Evolutionary conservation across 2,797 vertebrate species (phyloP).

Genomic region (Sandelia bainsii): DNA sequence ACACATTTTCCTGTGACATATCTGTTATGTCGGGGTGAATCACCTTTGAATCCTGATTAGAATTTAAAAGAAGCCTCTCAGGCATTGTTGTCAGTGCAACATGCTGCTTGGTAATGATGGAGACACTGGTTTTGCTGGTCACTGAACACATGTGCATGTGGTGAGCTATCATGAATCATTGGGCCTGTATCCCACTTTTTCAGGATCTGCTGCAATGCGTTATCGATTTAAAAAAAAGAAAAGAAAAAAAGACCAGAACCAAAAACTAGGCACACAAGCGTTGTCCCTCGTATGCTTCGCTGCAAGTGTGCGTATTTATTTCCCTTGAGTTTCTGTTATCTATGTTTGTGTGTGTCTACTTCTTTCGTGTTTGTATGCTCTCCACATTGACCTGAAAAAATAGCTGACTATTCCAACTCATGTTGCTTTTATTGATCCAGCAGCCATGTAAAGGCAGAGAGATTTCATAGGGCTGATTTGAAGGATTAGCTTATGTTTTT

Average conservation of each 20-base stretch:
- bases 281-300: constrained; percentile 32
- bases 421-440: constrained; percentile 48
- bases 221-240: constrained; percentile 68
- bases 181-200: constrained; percentile 35
- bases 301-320: constrained; percentile 16
- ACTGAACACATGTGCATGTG: constrained; percentile 24
- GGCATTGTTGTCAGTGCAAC: not conserved
- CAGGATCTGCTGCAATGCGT: constrained; percentile 70
- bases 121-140: constrained; percentile 15
- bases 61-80: not conserved
- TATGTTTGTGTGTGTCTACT: not conserved
- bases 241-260: constrained; percentile 40
- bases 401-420: constrained; percentile 7
- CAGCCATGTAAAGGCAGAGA: constrained; percentile 15
- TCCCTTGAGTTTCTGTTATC: constrained; percentile 5
- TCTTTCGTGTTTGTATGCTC: constrained; percentile 4
- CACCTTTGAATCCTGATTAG: not conserved
- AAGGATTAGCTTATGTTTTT: constrained; percentile 22
- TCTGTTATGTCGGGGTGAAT: not conserved
- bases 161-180: constrained; percentile 43
- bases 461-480: constrained; percentile 39
- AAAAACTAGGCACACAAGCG: constrained; percentile 40
- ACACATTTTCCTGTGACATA: not conserved
- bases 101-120: constrained; percentile 2
- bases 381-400: constrained; percentile 1